Conservation (phyloP, 1,140 invertebrate genomes). For the Grapholita molesta region DNA sequence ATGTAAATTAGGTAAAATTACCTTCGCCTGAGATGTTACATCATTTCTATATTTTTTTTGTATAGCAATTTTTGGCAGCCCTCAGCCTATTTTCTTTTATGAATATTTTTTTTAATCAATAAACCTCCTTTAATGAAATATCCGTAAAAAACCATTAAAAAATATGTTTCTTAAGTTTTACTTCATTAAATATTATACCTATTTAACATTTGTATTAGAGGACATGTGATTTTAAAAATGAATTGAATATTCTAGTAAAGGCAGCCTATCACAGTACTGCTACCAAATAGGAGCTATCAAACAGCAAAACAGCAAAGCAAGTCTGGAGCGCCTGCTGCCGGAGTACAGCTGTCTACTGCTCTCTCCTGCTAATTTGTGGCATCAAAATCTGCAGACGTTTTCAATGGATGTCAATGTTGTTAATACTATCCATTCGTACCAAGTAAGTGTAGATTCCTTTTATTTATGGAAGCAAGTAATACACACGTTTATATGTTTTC, state of each 20-base stretch:
- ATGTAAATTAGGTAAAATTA: too few relatives aligned
- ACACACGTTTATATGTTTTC: too few relatives aligned
- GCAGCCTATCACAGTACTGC: conserved; percentile 89
- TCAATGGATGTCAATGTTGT: conserved; percentile 87
- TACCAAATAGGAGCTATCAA: conserved; percentile 91
- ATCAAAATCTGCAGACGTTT: conserved; percentile 88
- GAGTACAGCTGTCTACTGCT: conserved; percentile 95
- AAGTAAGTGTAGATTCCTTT: conserved; percentile 78
- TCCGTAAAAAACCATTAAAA: too few relatives aligned
- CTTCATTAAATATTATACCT: too few relatives aligned
- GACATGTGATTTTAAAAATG: neutral
- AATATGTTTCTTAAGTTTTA: too few relatives aligned
- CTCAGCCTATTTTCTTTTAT: too few relatives aligned
- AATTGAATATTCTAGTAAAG: conserved; percentile 74
- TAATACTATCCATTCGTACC: conserved; percentile 89
- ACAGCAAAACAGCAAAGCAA: conserved; percentile 76
- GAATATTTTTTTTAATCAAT: too few relatives aligned
- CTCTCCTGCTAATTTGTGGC: conserved; percentile 96
- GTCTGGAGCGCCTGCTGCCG: conserved; percentile 83
- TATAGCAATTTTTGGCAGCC: too few relatives aligned
- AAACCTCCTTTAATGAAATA: too few relatives aligned
- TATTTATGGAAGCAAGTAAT: neutral
- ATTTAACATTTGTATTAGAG: too few relatives aligned
- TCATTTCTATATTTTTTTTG: too few relatives aligned
- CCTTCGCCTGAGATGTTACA: too few relatives aligned